These are phyloP conservation scores for Drosophila willistoni DNA, from an alignment of 1,140 invertebrate species.

Conservation along the genomic window DNA sequence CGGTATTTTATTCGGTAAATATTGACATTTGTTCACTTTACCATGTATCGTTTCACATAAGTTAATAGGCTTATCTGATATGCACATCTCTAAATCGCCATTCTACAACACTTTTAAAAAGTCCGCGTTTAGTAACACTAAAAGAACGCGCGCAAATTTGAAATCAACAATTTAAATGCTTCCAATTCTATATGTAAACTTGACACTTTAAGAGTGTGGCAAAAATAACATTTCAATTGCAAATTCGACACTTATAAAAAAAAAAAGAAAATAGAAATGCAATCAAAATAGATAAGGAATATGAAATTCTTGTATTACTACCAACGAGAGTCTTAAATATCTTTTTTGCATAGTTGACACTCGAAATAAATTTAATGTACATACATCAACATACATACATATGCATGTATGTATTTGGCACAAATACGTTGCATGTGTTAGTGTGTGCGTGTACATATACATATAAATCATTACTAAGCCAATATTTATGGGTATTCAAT, in stretches of 20 bases:
- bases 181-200: neutral
- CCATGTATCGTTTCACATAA: no score
- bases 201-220: no score
- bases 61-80: no score
- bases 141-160: neutral
- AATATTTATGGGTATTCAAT: slow-evolving; percentile 23
- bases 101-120: neutral
- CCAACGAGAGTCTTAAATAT: neutral
- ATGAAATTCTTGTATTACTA: neutral
- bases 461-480: slow-evolving; percentile 15
- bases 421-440: slow-evolving; percentile 1
- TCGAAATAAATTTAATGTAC: neutral
- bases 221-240: neutral
- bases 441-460: neutral
- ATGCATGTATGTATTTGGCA: neutral
- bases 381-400: no score
- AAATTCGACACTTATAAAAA: neutral
- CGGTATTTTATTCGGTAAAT: no score
- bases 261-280: neutral
- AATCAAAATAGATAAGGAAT: neutral
- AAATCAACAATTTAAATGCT: neutral
- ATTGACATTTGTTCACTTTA: no score
- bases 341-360: neutral
- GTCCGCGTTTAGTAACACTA: neutral
- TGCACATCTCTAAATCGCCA: neutral